A percentile compares a stretch with the other conserved stretches of the same genome.
These are phyloP conservation scores for Tinea semifulvella DNA, from an alignment of 2,888 invertebrate species.

Conservation along the genomic window DNA sequence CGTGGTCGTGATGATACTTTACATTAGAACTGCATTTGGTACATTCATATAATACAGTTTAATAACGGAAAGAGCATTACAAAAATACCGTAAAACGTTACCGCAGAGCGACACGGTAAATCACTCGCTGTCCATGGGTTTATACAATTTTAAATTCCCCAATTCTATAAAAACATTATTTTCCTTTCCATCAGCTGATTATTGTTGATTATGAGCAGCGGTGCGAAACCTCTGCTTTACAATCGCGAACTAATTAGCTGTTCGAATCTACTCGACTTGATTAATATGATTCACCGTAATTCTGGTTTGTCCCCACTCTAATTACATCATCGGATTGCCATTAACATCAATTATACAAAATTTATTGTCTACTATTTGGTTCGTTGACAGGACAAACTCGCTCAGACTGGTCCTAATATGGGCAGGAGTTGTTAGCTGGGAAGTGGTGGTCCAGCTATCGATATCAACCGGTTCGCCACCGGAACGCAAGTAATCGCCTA, in stretches of 20 bases:
- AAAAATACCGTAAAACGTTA: too few relatives aligned
- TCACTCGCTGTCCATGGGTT: too few relatives aligned
- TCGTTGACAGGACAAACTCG: not conserved
- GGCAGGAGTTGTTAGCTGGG: not conserved
- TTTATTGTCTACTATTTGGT: not conserved
- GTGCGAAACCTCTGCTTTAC: constrained; percentile 2
- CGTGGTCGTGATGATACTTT: too few relatives aligned
- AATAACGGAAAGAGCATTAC: too few relatives aligned
- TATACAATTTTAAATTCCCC: too few relatives aligned
- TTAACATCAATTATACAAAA: not conserved
- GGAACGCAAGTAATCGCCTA: constrained; percentile 12
- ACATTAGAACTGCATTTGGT: too few relatives aligned
- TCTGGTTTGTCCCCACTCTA: too few relatives aligned
- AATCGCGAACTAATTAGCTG: not conserved
- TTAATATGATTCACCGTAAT: not conserved
- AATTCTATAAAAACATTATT: too few relatives aligned
- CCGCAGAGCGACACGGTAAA: too few relatives aligned
- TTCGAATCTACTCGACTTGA: not conserved
- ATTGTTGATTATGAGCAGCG: not conserved
- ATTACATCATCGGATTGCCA: not conserved
- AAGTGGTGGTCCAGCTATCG: not conserved
- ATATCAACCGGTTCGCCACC: constrained; percentile 5
- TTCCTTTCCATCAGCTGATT: constrained; percentile 10
- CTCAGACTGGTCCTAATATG: not conserved
- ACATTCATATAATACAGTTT: too few relatives aligned